Evolutionary conservation across 1,140 invertebrate genomes (phyloP).

Genomic region (Diorhabda elongata): DNA sequence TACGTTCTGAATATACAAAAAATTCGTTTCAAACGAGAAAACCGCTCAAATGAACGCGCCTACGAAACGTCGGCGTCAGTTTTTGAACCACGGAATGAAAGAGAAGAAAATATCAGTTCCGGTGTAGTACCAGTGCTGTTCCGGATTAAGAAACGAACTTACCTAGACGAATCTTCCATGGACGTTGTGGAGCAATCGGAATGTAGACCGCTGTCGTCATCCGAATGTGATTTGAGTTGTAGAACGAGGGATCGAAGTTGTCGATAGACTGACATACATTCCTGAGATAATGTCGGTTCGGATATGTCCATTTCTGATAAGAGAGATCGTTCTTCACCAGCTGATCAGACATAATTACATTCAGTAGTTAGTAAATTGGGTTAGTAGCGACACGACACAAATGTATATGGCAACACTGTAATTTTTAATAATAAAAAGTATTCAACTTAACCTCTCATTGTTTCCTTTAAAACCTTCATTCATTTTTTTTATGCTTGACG

Average conservation of each 20-base stretch:
- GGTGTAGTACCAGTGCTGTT: slow-evolving; percentile 30
- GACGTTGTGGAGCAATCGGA: slow-evolving; percentile 54
- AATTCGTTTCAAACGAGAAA: neutral
- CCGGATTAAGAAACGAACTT: neutral
- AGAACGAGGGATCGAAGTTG: slow-evolving; percentile 64
- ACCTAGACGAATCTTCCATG: slow-evolving; percentile 44
- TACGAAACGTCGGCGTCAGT: too few relatives aligned
- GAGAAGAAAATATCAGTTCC: neutral
- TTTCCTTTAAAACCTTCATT: too few relatives aligned
- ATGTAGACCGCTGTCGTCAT: slow-evolving; percentile 59
- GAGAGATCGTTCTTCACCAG: slow-evolving; percentile 53
- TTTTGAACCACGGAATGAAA: too few relatives aligned
- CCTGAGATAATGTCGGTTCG: slow-evolving; percentile 60
- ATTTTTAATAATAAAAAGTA: too few relatives aligned
- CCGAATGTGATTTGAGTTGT: slow-evolving; percentile 67
- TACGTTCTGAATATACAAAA: neutral
- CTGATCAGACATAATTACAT: slow-evolving; percentile 12
- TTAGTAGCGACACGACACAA: slow-evolving; percentile 11
- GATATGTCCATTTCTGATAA: slow-evolving; percentile 74
- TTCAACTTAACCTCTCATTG: too few relatives aligned
- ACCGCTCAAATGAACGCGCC: neutral
- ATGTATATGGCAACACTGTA: too few relatives aligned
- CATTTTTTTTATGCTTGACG: too few relatives aligned
- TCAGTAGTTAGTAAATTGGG: slow-evolving; percentile 13
- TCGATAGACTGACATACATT: slow-evolving; percentile 60